Conservation (phyloP, 2,797 vertebrate genomes). For the Gymnothorax javanicus region DNA sequence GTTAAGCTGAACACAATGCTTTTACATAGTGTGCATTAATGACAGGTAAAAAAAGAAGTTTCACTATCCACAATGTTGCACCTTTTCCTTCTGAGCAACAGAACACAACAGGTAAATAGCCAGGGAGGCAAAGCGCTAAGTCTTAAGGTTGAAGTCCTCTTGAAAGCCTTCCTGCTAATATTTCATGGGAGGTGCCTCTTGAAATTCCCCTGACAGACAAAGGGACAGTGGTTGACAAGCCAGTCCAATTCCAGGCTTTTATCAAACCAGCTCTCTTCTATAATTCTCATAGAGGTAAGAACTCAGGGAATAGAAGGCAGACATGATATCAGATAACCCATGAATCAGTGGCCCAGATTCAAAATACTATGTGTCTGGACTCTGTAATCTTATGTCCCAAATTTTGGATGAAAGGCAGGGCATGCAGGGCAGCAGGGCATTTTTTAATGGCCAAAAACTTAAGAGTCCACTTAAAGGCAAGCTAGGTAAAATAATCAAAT, state of each 20-base stretch:
- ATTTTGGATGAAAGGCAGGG: neutral
- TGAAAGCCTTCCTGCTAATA: neutral
- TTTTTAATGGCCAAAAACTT: neutral
- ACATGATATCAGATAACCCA: too few relatives aligned
- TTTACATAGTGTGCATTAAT: neutral
- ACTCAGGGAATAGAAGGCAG: neutral
- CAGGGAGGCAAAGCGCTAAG: neutral
- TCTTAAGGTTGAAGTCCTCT: neutral
- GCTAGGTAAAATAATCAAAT: too few relatives aligned
- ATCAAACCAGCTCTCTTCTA: neutral
- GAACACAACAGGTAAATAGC: neutral
- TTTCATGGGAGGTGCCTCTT: neutral
- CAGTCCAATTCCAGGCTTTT: constrained; percentile 11
- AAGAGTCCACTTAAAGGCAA: neutral
- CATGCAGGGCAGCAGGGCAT: neutral
- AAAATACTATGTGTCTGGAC: neutral
- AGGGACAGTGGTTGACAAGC: neutral
- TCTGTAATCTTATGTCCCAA: neutral
- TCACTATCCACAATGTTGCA: neutral
- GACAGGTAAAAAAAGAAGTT: neutral
- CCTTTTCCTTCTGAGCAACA: neutral
- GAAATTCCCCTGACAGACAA: neutral
- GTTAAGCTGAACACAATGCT: neutral
- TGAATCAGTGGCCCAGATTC: neutral
- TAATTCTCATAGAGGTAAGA: neutral